Percentiles rank a stretch among this genome's conserved stretches.
phyloP scores from a whole-genome alignment of 2,797 vertebrate genomes.

The Catostomus latipinnis region DNA sequence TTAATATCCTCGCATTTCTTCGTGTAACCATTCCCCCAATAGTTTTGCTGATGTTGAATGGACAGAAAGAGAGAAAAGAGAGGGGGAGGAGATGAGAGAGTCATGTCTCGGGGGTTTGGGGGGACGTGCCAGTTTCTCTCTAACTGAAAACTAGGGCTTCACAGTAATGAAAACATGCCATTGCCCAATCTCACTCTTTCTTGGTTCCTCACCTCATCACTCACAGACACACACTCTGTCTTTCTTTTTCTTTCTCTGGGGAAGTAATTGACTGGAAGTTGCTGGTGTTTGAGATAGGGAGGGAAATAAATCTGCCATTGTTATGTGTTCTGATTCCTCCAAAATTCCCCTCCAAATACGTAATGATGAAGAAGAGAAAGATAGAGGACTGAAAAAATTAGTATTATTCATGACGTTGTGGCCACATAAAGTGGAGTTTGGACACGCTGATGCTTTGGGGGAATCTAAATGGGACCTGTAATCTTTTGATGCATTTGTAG shows the following conservation, averaged over 20 bases:
- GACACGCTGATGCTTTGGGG: conserved; percentile 3
- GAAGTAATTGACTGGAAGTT: conserved; percentile 55
- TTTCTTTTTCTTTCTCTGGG: conserved; percentile 32
- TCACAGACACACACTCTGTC: conserved; percentile 26
- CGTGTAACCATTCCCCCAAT: not conserved
- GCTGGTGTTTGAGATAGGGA: conserved; percentile 40
- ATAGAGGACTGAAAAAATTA: not conserved
- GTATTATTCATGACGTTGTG: conserved; percentile 25
- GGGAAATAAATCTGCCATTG: conserved; percentile 34
- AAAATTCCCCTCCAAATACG: not conserved
- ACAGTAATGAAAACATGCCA: conserved; percentile 54
- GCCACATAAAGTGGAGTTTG: conserved; percentile 27
- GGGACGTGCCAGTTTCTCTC: conserved; percentile 49
- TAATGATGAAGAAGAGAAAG: not conserved
- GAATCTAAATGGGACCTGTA: not conserved
- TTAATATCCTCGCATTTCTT: too few species aligned
- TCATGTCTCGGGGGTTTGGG: conserved; percentile 51
- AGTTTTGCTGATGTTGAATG: conserved; percentile 39
- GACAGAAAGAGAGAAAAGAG: conserved; percentile 19
- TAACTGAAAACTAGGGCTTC: conserved; percentile 55
- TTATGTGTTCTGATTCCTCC: conserved; percentile 42
- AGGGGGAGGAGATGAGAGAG: conserved; percentile 51
- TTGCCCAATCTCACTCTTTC: conserved; percentile 45
- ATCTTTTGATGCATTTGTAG: conserved; percentile 13
- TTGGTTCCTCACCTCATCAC: conserved; percentile 33